Base-by-base conservation (phyloP, 2,888 invertebrate species). In the Gastrophysa polygoni region DNA sequence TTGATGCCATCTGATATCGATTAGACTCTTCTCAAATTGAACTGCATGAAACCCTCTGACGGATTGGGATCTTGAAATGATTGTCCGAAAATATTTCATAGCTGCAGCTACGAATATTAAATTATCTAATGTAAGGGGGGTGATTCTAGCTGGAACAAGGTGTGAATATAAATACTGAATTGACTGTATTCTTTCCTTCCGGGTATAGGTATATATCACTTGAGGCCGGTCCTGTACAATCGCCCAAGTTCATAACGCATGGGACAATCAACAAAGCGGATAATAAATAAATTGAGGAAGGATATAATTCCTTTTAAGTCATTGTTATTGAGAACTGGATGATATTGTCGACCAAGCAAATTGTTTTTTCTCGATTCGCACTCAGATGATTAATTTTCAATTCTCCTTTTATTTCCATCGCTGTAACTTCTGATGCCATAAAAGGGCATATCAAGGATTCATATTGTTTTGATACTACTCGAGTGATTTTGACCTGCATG, bases 261-360 rank as follows among this genome's bases (percentile, higher is more conserved):
- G 44, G 38, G n/a, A n/a, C n/a, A n/a, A n/a, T n/a, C n/a, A 62
- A 64, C 62, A 54, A 49, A 65, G 61, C 49, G 60, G 21, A 43
- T 63, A 68, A 63, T 68, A 64, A 70, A 70, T 69, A 66, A 64
- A 63, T 58, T 62, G 59, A 67, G 69, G 67, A 71, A 72, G 71
- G 72, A 70, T 71, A 69, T 66, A 56, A 67, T 57, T 66, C 72
- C 72, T 68, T 71, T 71, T 68, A 70, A 70, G 72, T 64, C 61
- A 60, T 65, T 69, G 72, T 68, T 72, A 69, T 71, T 72, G 71
- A 72, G 63, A 70, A 68, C 64, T 59, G 66, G 63, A 61, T 59
- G 63, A 66, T 66, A 66, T 63, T 63, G 57, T 60, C 48, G 59
- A 50, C 29, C 54, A 29, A 49, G 54, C 46, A 59, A 56, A 66